Base-by-base conservation (phyloP, 1,140 invertebrate genomes). In the Zaprionus kolodkinae region DNA sequence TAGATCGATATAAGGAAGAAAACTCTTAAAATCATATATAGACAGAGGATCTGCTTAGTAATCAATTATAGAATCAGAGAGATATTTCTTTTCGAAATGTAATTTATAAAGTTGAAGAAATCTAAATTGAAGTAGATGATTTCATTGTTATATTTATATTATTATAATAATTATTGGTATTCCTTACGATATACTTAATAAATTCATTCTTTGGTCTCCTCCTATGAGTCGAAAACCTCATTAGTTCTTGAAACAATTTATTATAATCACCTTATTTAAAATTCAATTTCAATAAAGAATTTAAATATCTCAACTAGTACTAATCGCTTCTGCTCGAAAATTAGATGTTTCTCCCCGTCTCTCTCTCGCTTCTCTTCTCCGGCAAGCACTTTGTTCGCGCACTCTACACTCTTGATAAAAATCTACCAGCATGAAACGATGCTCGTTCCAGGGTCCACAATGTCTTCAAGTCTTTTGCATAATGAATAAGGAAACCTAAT, bases 401-500 rank as follows among this genome's bases (percentile, higher is more conserved):
- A 57, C 57, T 72, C 54, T 30, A 30, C 27, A 30, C 27, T 2
- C 6, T 40, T n/a, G 64, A 73, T 68, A 61, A 48, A 21, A 52
- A 73, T 73, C 65, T 62, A 73, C 65, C 48, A 67, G 40, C 36
- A 52, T 70, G 21, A 48, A 54, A 54, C 15, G 38, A 62, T 48
- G 40, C 38, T 62, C 21, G 33, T 40, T 65, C 21, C 54, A 12
- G 25, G 56, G 48, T 67, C 45, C 10, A 50, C 45, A 25, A 50
- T 12, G 45, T 50, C 45, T 50, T 50, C 45, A 6, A 12, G 48
- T 73, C 71, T 73, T 73, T 73, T 74, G 66, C 52, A 74, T 70
- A 74, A 74, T 70, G 66, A 57, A 56, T 50, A 57, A 56, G 59
- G 59, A 43, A 74, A 36, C 52, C 54, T 63, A 74, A 74, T 74